These are phyloP conservation scores for Pseudeuparius sepicola DNA, from an alignment of 2,888 invertebrate species.

Conservation along the genomic window DNA sequence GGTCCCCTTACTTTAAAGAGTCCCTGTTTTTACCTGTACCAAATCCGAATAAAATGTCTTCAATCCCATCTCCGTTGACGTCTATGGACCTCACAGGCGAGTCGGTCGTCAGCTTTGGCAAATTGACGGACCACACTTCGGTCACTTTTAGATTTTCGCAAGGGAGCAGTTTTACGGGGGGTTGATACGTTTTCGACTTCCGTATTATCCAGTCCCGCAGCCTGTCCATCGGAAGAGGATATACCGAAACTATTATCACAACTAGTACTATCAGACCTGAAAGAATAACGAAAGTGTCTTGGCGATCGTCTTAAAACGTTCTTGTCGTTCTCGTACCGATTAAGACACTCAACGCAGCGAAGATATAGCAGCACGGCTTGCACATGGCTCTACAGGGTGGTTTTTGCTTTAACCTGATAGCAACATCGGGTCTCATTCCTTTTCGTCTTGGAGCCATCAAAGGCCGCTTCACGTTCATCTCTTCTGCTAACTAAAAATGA, in stretches of 20 bases:
- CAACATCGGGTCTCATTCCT: constrained; percentile 39
- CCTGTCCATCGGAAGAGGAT: constrained; percentile 52
- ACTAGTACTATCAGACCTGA: constrained; percentile 52
- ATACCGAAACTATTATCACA: constrained; percentile 53
- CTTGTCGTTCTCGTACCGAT: constrained; percentile 36
- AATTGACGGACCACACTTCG: constrained; percentile 56
- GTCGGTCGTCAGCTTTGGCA: constrained; percentile 63
- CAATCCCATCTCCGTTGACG: constrained; percentile 58
- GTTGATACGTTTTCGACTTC: constrained; percentile 17
- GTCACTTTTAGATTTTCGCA: constrained; percentile 50
- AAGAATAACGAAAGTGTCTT: constrained; percentile 22
- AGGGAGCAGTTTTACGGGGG: constrained; percentile 39
- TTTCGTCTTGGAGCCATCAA: constrained; percentile 64
- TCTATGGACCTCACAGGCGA: constrained; percentile 62
- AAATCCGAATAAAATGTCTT: constrained; percentile 67
- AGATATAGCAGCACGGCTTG: constrained; percentile 55
- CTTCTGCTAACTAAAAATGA: constrained; percentile 48
- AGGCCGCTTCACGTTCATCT: constrained; percentile 59
- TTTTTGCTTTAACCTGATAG: constrained; percentile 45
- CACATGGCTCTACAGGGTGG: constrained; percentile 48
- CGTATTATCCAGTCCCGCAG: constrained; percentile 48
- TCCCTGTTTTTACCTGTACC: constrained; percentile 62
- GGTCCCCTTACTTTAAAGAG: no score
- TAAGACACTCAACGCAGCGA: constrained; percentile 49
- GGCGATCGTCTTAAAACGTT: not conserved